Percentiles rank a stretch among this genome's conserved stretches.
Conservation (phyloP, 2,113 vertebrate genomes). For the Alligator sinensis region DNA sequence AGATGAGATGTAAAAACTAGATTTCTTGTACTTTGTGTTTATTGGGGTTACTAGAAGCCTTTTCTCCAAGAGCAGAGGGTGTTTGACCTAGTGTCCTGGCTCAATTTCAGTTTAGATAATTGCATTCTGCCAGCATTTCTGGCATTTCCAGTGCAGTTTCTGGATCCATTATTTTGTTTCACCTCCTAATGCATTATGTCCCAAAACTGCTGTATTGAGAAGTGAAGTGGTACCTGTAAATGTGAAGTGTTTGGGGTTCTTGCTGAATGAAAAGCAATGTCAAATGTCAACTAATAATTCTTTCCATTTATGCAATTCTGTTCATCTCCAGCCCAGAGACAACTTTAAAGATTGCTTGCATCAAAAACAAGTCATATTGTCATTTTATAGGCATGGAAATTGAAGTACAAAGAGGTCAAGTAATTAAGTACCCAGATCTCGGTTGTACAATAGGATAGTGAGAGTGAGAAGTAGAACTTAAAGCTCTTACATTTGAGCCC, state of each 20-base stretch:
- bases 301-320: background rate
- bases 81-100: background rate
- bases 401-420: background rate
- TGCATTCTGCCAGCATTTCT: background rate
- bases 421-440: background rate
- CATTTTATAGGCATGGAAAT: background rate
- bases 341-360: background rate
- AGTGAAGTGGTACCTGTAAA: background rate
- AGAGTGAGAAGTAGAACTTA: background rate
- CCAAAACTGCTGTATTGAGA: background rate
- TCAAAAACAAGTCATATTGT: background rate
- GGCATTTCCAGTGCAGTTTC: background rate
- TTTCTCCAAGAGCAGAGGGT: background rate
- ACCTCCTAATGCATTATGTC: background rate
- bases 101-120: background rate
- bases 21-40: background rate
- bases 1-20: background rate
- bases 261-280: background rate
- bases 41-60: background rate
- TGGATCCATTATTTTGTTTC: background rate
- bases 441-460: background rate
- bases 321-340: background rate
- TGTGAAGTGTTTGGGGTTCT: background rate
- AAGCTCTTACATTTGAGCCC: background rate
- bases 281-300: background rate